Evolutionary conservation across 2,113 vertebrate genomes (phyloP).

Genomic region (Anthoscopus minutus): DNA sequence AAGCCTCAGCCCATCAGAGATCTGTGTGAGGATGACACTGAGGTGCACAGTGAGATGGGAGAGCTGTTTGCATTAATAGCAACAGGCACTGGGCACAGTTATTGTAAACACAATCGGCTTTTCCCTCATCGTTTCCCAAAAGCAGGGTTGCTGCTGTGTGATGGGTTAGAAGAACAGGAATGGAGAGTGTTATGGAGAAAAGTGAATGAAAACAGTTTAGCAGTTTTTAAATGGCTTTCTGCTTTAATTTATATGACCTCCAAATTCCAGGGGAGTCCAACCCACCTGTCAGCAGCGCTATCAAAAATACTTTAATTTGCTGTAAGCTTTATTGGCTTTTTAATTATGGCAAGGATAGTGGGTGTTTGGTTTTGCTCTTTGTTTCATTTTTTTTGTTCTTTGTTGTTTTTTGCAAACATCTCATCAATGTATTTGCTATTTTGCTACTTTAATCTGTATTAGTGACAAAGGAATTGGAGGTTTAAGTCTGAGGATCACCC

Average conservation of each 20-base stretch:
- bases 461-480: not conserved
- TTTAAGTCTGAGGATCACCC: not conserved
- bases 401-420: not conserved
- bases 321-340: not conserved
- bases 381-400: not conserved
- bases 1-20: not conserved
- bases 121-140: not conserved
- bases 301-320: not conserved
- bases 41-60: not conserved
- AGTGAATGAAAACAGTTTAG: not conserved
- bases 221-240: not conserved
- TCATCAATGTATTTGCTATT: not conserved
- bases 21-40: not conserved
- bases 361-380: accelerated
- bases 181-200: not conserved
- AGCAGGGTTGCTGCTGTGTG: accelerated
- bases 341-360: not conserved
- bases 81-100: not conserved
- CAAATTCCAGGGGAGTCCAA: not conserved
- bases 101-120: not conserved
- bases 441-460: not conserved
- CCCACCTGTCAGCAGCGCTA: not conserved
- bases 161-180: not conserved
- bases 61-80: not conserved
- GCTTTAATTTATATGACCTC: not conserved